These are phyloP conservation scores for Hedychridium roseum DNA, from an alignment of 2,888 invertebrate genomes.

Conservation along the genomic window DNA sequence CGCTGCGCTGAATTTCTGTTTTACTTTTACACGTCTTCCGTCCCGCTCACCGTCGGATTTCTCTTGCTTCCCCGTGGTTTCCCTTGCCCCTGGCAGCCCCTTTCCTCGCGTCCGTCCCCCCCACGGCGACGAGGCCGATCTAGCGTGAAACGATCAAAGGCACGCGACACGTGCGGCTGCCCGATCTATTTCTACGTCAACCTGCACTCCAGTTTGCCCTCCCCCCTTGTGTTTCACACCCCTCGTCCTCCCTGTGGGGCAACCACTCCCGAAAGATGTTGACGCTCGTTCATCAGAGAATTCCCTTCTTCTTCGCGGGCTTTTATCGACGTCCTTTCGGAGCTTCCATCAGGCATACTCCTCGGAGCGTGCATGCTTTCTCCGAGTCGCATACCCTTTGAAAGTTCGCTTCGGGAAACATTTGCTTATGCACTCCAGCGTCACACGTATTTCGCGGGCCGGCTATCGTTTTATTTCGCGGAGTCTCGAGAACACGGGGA, in stretches of 20 bases:
- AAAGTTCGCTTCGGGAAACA: background rate
- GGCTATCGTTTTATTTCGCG: too few relatives aligned
- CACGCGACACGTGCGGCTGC: slow-evolving; percentile 26
- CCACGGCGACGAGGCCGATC: slow-evolving; percentile 27
- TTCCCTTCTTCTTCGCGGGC: background rate
- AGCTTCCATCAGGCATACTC: background rate
- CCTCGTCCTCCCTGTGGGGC: background rate
- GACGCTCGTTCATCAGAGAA: slow-evolving; percentile 18
- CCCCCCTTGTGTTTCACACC: background rate
- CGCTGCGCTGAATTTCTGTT: too few relatives aligned
- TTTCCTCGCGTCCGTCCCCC: background rate
- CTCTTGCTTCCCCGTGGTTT: too few relatives aligned
- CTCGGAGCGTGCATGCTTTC: background rate
- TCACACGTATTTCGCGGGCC: too few relatives aligned
- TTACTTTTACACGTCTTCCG: too few relatives aligned
- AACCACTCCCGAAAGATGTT: slow-evolving; percentile 12
- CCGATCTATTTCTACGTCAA: slow-evolving; percentile 37
- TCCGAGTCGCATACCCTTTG: background rate
- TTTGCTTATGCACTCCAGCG: background rate
- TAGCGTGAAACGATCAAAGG: slow-evolving; percentile 55
- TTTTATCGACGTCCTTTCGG: background rate
- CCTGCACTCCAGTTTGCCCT: background rate
- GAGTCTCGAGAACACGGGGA: too few relatives aligned
- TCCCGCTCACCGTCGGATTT: too few relatives aligned
- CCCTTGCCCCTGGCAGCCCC: background rate